A percentile compares a stretch with the other conserved stretches of the same genome.
These are phyloP conservation scores for Scomber colias DNA, from an alignment of 2,113 vertebrate species.

Conservation along the genomic window DNA sequence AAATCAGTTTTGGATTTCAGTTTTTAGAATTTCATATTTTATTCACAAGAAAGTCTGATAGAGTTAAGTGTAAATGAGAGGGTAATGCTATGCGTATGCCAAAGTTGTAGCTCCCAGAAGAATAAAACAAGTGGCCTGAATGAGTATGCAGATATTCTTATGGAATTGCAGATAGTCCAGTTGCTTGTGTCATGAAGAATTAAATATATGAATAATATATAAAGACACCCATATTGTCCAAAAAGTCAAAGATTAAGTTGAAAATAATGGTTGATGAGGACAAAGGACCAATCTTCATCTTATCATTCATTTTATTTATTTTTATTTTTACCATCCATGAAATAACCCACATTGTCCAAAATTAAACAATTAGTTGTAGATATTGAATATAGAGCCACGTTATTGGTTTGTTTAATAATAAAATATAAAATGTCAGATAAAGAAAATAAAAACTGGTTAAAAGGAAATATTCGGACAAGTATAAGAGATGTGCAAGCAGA, in stretches of 20 bases:
- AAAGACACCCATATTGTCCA: background rate
- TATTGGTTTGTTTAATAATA: too few relatives aligned
- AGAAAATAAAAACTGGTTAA: too few relatives aligned
- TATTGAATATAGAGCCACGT: too few relatives aligned
- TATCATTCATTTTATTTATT: too few relatives aligned
- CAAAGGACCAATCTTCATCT: background rate
- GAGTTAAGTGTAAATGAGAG: slow-evolving; percentile 5
- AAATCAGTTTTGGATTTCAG: slow-evolving; percentile 57
- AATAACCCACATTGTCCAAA: background rate
- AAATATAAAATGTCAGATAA: too few relatives aligned
- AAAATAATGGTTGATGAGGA: background rate
- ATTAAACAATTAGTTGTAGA: background rate
- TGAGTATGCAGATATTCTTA: too few relatives aligned
- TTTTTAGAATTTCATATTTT: slow-evolving; percentile 50
- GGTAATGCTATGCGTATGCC: slow-evolving; percentile 3
- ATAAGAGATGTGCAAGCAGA: too few relatives aligned
- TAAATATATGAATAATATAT: background rate
- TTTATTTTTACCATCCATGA: background rate
- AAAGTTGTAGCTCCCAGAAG: slow-evolving; percentile 1
- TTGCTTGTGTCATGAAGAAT: too few relatives aligned
- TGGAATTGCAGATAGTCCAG: background rate
- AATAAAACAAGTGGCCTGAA: background rate
- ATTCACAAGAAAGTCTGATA: slow-evolving; percentile 38
- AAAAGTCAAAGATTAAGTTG: too few relatives aligned
- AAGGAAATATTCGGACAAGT: too few relatives aligned